Percentiles rank a stretch among this genome's conserved stretches.
Evolutionary conservation across 2,797 vertebrate species (phyloP).

Genomic region (Myotis findleyi): DNA sequence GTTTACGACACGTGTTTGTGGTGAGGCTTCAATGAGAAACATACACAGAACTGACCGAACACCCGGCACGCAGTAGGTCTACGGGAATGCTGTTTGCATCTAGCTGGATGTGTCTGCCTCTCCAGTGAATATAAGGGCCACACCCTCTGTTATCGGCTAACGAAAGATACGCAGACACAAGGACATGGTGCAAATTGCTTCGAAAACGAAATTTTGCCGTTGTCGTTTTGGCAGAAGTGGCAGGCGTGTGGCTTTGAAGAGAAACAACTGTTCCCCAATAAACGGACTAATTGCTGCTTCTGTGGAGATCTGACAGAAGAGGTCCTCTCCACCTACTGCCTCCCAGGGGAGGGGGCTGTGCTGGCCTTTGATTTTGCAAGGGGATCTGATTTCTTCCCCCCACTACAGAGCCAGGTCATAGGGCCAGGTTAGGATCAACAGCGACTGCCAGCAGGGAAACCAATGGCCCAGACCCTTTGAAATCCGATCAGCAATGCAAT

Average conservation of each 20-base stretch:
- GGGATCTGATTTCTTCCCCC: constrained; percentile 17
- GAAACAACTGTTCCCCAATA: constrained; percentile 46
- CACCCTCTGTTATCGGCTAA: neutral
- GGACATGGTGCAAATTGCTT: neutral
- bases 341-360: neutral
- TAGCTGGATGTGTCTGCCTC: neutral
- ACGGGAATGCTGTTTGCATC: neutral
- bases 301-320: neutral
- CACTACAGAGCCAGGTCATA: constrained; percentile 1
- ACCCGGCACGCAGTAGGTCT: neutral
- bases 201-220: constrained; percentile 2
- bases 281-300: constrained; percentile 19
- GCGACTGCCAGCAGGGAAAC: constrained; percentile 48
- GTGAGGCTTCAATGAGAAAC: neutral
- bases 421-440: constrained; percentile 51
- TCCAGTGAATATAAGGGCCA: neutral
- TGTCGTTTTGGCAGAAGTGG: constrained; percentile 49
- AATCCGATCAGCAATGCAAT: constrained; percentile 55
- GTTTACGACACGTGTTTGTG: neutral
- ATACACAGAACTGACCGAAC: neutral
- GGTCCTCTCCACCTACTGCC: neutral
- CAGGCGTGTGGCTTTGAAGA: constrained; percentile 6
- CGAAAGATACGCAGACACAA: neutral
- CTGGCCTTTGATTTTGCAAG: constrained; percentile 64
- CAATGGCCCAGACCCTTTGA: constrained; percentile 49